Evolutionary conservation across 2,113 vertebrate genomes (phyloP).

Genomic region (Elaphurus davidianus): DNA sequence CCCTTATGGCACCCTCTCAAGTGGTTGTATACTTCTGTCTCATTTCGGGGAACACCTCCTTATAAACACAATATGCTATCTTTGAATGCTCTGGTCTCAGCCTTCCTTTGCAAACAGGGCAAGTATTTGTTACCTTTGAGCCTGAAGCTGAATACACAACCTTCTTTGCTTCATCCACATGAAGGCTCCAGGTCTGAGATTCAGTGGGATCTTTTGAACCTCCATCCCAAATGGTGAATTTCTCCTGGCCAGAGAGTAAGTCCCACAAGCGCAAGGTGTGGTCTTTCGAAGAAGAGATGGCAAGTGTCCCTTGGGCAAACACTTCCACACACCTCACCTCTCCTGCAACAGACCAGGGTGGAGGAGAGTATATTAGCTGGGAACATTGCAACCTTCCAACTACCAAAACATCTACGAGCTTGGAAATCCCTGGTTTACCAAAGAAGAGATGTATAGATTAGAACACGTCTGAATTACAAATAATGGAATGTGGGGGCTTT

Average conservation of each 20-base stretch:
- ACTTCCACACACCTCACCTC: conserved; percentile 79
- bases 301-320: conserved; percentile 70
- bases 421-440: background rate
- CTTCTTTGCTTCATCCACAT: conserved; percentile 74
- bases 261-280: conserved; percentile 82
- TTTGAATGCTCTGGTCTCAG: background rate
- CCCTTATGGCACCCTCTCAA: background rate
- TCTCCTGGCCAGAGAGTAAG: conserved; percentile 78
- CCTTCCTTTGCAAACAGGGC: background rate
- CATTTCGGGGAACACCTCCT: background rate
- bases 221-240: conserved; percentile 74
- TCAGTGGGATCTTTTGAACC: background rate
- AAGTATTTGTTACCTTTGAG: conserved; percentile 77
- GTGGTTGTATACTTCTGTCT: no score
- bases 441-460: background rate
- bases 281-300: conserved; percentile 83
- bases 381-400: background rate
- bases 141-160: conserved; percentile 75
- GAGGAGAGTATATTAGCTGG: background rate
- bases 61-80: background rate
- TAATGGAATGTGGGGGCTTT: background rate
- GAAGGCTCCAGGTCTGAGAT: conserved; percentile 70
- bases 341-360: conserved; percentile 59
- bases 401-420: background rate
- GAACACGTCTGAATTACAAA: background rate